phyloP scores from a whole-genome alignment of 2,113 vertebrate genomes.

The Lophochroa leadbeateri region DNA sequence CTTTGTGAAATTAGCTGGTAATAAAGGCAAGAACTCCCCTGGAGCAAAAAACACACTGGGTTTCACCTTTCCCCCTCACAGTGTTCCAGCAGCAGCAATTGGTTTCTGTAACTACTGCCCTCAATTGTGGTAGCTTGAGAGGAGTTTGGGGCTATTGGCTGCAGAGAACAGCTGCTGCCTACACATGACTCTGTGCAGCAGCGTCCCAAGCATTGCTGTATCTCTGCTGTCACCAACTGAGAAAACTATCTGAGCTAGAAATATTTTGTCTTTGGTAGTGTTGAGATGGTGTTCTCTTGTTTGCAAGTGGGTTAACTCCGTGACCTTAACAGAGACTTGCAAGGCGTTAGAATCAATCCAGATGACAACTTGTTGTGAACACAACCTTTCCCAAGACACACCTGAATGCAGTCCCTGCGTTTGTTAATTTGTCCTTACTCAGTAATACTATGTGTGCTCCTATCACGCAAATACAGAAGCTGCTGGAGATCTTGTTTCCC shows the following conservation, averaged over 20 bases:
- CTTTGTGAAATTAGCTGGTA: not conserved
- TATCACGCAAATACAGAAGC: not conserved
- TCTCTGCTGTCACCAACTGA: not conserved
- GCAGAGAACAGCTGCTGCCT: not conserved
- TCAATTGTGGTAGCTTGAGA: not conserved
- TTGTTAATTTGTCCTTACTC: not conserved
- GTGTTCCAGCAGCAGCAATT: not conserved
- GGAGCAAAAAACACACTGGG: not conserved
- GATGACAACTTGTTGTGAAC: not conserved
- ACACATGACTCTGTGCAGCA: not conserved
- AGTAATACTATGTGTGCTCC: not conserved
- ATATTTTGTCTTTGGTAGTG: not conserved
- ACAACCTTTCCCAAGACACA: not conserved
- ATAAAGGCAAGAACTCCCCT: conserved; percentile 29
- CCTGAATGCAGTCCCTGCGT: not conserved
- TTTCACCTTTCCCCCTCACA: not conserved
- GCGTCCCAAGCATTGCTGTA: not conserved
- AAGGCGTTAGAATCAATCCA: not conserved
- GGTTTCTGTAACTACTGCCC: not conserved
- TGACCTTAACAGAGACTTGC: not conserved
- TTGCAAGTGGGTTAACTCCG: not conserved
- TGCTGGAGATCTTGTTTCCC: not conserved
- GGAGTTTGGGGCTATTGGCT: not conserved
- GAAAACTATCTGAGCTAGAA: not conserved
- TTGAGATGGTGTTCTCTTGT: not conserved